Evolutionary conservation across 2,797 vertebrate genomes (phyloP), one percentile per base, ranked within the genome.

Genomic region (Jordanella pulchra): DNA sequence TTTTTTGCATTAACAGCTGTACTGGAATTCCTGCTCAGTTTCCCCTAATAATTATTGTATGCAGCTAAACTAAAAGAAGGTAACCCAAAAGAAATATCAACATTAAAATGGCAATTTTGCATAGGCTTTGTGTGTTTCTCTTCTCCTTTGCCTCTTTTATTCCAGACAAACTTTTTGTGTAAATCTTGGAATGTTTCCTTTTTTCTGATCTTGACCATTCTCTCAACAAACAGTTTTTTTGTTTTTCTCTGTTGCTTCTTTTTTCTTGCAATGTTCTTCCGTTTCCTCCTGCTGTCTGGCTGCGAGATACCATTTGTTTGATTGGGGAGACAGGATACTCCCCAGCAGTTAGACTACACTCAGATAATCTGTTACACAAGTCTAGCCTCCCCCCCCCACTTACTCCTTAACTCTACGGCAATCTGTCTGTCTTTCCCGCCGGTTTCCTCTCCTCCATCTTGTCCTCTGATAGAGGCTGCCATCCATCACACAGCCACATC

Each of bases 401-500:
- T 56, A 69, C 39, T 69, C 80, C 74, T 73, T 60, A 78, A 82
- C 76, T 79, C 64, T 77, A 71, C 45, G 75, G 51, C 69, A 58
- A 66, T 86, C 69, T 83, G 71, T 81, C 70, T 35, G 48, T 81
- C 53, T 68, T 65, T 78, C 67, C 73, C 70, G 39, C 71, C 70
- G 68, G 71, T 77, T 81, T 64, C 75, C 45, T 61, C 73, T 73
- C 65, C 65, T 81, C 80, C 74, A 70, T 89, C 83, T 82, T 79
- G 77, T 55, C 83, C 79, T 66, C 68, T 80, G 79, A 67, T 73
- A 53, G 80, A 87, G 67, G 86, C 86, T 89, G 89, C 85, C 87
- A 89, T 94, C 90, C 89, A 91, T 93, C 93, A 91, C 78, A 81
- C 75, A 84, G 88, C 80, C 88, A 89, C 92, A 91, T 94, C 92